These are phyloP conservation scores for Acropora yongei DNA, from an alignment of 64 coral and sea anemone genomes.

Conservation along the genomic window DNA sequence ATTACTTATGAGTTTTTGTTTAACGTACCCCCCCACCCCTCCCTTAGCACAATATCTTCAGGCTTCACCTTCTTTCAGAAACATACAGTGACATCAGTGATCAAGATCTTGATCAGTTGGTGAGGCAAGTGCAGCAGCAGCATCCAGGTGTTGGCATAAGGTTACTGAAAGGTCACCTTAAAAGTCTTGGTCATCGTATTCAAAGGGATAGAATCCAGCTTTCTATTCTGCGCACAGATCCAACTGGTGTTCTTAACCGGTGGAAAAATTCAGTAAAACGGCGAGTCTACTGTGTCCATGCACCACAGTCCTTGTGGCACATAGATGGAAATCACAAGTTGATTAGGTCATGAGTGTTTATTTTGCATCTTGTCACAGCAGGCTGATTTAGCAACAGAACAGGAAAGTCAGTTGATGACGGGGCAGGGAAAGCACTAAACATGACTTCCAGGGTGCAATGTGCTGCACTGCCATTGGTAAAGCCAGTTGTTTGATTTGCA, in stretches of 20 bases:
- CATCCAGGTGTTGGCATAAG: constrained; percentile 33
- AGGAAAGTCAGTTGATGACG: background rate
- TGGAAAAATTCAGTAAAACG: constrained; percentile 18
- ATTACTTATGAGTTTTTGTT: constrained; percentile 3
- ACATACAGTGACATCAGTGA: constrained; percentile 3
- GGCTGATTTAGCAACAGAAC: too few relatives aligned
- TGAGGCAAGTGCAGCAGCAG: background rate
- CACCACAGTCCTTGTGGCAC: constrained; percentile 21
- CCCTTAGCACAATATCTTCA: background rate
- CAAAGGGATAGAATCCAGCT: constrained; percentile 24
- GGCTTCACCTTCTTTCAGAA: background rate
- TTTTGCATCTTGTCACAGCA: background rate
- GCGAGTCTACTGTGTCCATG: constrained; percentile 46
- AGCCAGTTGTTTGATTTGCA: too few relatives aligned
- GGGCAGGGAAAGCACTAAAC: too few relatives aligned
- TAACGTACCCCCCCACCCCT: background rate
- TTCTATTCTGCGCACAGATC: constrained; percentile 43
- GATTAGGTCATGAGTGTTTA: background rate
- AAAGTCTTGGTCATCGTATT: background rate
- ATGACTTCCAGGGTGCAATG: too few relatives aligned
- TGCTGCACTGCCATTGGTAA: too few relatives aligned
- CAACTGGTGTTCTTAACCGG: constrained; percentile 26
- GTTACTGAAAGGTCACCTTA: constrained; percentile 13
- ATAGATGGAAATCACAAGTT: constrained; percentile 38
- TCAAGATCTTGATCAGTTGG: too few relatives aligned